These are phyloP conservation scores for Leucozona laternaria DNA, from an alignment of 2,888 invertebrate genomes.

Conservation along the genomic window DNA sequence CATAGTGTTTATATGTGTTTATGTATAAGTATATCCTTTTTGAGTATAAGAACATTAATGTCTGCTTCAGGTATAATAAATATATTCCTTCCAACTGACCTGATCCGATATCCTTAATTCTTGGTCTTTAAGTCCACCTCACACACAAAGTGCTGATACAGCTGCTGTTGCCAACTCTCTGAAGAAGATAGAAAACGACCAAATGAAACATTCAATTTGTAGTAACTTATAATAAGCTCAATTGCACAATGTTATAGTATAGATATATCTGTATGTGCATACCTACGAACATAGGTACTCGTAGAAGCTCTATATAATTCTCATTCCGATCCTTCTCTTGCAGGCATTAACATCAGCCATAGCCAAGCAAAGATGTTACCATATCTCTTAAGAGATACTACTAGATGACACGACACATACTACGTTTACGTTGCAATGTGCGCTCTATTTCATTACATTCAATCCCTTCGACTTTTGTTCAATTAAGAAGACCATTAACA, in stretches of 20 bases:
- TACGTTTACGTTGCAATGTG: conserved; percentile 17
- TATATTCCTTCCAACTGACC: conserved; percentile 64
- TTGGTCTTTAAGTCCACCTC: conserved; percentile 21
- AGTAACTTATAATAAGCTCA: conserved; percentile 75
- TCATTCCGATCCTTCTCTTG: conserved; percentile 5
- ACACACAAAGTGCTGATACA: conserved; percentile 54
- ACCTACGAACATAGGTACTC: not conserved
- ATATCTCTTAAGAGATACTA: conserved; percentile 31
- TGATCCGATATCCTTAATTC: conserved; percentile 49
- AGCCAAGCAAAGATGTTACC: conserved; percentile 25
- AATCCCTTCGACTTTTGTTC: conserved; percentile 75
- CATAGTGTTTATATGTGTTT: not conserved
- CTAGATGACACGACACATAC: conserved; percentile 37
- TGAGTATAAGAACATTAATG: conserved; percentile 36
- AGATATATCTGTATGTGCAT: not conserved
- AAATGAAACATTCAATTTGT: conserved; percentile 74
- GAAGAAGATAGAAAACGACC: conserved; percentile 49
- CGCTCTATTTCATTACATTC: conserved; percentile 65
- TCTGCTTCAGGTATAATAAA: conserved; percentile 53
- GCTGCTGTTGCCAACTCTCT: conserved; percentile 31
- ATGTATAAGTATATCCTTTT: not conserved
- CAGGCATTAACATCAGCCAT: not conserved
- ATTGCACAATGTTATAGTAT: conserved; percentile 45
- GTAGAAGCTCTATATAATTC: conserved; percentile 37
- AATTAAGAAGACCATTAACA: conserved; percentile 76